Evolutionary conservation across 2,888 invertebrate genomes (phyloP), one percentile per base, ranked within the genome.

Genomic region (Pristionchus entomophagus): DNA sequence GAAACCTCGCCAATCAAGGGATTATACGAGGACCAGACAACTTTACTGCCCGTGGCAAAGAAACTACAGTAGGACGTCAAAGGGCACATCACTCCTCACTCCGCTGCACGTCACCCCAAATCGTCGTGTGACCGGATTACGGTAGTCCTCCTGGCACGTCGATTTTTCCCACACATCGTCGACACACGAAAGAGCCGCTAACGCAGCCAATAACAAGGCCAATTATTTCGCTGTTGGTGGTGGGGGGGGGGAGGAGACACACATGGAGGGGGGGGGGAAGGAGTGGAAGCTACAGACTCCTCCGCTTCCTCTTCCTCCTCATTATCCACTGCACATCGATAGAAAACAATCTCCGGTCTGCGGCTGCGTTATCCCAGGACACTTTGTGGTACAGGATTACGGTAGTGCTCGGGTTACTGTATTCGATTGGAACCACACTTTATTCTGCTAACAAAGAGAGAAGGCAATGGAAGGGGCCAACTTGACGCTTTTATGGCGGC

Each of bases 151-250:
- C n/a, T n/a, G n/a, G n/a, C n/a, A n/a, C n/a, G n/a, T 45, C 69
- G 69, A 69, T 22, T 22, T 69, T 38, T 41, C 69, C 69, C 69
- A 69, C 35, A 38, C 69, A 38, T 69, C 69, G 69, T 56, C 45
- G 6, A 14, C 45, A 14, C 45, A 56, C 14, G 14, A 19, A 38
- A 38, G n/a, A 2, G 17, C 29, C 35, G 5, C 69, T 69, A 69
- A 69, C 69, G 69, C 17, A 35, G 69, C 38, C 69, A 38, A 69
- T 69, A 69, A 69, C 69, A 69, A 69, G 17, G 35, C 38, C 69
- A 69, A 69, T 69, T 32, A 69, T 69, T 65, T 59, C 59, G 32
- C 14, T 59, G 12, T 29, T n/a, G 12, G 69, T 35, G 35, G 69
- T 38, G 69, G 12, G 29, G 12, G 19, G 38, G 69, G 19, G 29